phyloP scores from a whole-genome alignment of 2,113 vertebrate species.

The Microtus ochrogaster region DNA sequence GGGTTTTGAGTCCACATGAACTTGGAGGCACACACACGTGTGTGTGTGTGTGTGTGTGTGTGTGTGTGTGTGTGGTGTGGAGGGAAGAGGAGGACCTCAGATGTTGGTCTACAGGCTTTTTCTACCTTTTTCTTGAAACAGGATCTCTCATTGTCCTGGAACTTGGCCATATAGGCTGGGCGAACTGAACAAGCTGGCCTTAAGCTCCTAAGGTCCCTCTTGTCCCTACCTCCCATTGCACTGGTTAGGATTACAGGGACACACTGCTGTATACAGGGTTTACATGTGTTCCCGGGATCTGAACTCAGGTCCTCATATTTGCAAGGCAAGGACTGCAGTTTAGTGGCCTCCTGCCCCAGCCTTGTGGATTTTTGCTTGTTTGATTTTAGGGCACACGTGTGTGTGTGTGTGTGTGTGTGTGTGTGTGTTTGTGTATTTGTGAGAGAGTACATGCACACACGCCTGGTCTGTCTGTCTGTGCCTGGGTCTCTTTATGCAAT shows the following conservation, averaged over 20 bases:
- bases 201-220: neutral
- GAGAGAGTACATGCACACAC: neutral
- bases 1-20: neutral
- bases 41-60: too few relatives aligned
- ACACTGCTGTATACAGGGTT: neutral
- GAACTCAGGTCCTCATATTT: neutral
- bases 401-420: neutral
- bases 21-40: neutral
- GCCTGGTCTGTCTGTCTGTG: neutral
- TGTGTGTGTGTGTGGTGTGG: too few relatives aligned
- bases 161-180: neutral
- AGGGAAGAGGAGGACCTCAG: neutral
- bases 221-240: neutral
- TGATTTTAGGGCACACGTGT: neutral
- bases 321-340: neutral
- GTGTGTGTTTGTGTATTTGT: neutral
- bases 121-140: neutral
- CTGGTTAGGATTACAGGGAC: neutral
- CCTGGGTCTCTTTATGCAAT: neutral
- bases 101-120: neutral
- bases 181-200: accelerated
- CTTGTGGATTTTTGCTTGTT: neutral
- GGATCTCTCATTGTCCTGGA: neutral
- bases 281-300: neutral
- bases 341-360: neutral